phyloP scores from a whole-genome alignment of 2,888 invertebrate species.

The Coleophora flavipennella region DNA sequence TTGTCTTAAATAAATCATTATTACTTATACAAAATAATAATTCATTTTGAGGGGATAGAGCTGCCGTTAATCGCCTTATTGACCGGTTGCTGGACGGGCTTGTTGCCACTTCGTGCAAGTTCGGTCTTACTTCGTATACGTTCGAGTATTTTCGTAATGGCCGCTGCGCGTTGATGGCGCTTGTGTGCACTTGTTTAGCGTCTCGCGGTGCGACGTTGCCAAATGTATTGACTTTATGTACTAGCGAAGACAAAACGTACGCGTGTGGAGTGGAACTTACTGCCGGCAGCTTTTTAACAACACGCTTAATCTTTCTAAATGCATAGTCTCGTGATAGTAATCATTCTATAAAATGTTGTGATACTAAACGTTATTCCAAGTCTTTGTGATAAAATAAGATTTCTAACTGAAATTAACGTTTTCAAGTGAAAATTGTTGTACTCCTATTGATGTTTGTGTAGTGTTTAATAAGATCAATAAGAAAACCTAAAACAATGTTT shows the following conservation, averaged over 20 bases:
- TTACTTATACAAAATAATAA: slow-evolving; percentile 46
- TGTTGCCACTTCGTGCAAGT: slow-evolving; percentile 64
- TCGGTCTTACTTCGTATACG: slow-evolving; percentile 53
- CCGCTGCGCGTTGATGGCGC: slow-evolving; percentile 74
- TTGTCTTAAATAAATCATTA: not conserved
- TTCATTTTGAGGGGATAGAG: slow-evolving; percentile 37
- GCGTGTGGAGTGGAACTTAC: slow-evolving; percentile 64
- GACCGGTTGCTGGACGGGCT: slow-evolving; percentile 68
- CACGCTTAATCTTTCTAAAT: slow-evolving; percentile 30
- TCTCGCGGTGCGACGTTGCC: slow-evolving; percentile 72
- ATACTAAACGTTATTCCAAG: slow-evolving; percentile 34
- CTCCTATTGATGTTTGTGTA: slow-evolving; percentile 3
- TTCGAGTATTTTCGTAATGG: slow-evolving; percentile 47
- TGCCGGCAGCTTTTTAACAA: slow-evolving; percentile 62
- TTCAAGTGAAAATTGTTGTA: not conserved
- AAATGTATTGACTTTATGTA: slow-evolving; percentile 68
- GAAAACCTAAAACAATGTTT: slow-evolving; percentile 38
- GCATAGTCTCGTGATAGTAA: not conserved
- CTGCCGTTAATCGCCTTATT: slow-evolving; percentile 70
- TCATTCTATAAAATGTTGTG: slow-evolving; percentile 29
- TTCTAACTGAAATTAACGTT: not conserved
- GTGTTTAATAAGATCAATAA: slow-evolving; percentile 19
- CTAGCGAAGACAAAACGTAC: slow-evolving; percentile 68
- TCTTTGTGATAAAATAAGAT: slow-evolving; percentile 51
- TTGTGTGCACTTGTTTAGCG: slow-evolving; percentile 68